Evolutionary conservation across 2,888 invertebrate species (phyloP), one percentile per base, ranked within the genome.

Genomic region (Entomobrya multifasciata): DNA sequence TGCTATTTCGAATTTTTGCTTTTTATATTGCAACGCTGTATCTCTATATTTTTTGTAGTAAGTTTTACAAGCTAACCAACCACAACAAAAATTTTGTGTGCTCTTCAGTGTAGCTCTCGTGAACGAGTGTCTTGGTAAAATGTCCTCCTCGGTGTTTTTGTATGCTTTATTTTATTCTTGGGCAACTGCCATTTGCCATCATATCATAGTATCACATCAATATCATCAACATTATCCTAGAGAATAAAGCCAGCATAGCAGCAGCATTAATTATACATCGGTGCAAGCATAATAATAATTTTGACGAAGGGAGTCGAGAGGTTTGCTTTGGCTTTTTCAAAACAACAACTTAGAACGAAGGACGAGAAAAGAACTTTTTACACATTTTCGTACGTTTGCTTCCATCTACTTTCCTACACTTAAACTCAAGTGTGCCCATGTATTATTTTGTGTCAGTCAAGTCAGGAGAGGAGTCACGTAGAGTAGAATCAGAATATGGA

Each of bases 71-170:
- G 41, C 36, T 36, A 36, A 36, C 36, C 36, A 15, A 13, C 67
- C 20, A 22, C 47, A 70, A 3, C 22, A 47, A 44, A 44, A 22
- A 36, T 11, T 11, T 22, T 15, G 67, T 60, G 84, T 85, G 84
- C 84, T 85, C 84, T 47, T 85, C 84, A 3, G 15, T 85, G 78
- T 85, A 70, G 84, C 84, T 85, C 84, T 76, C 78, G 70, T 70
- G 78, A 85, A 78, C 84, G 70, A 85, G 70, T 85, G 84, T 78
- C 57, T 85, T 60, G 78, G 44, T 57, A 57, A 78, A 47, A 47
- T 52, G 57, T 65, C 70, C 57, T 67, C 36, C 15, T n/a, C 55
- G 25, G 27, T 22, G 67, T 52, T 83, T 20, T 76, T 49, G 41
- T 22, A 70, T 22, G 57, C 3, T 36, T 27, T n/a, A 6, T 25